Evolutionary conservation across 2,113 vertebrate species (phyloP), one percentile per base, ranked within the genome.

Genomic region (Anguilla rostrata): DNA sequence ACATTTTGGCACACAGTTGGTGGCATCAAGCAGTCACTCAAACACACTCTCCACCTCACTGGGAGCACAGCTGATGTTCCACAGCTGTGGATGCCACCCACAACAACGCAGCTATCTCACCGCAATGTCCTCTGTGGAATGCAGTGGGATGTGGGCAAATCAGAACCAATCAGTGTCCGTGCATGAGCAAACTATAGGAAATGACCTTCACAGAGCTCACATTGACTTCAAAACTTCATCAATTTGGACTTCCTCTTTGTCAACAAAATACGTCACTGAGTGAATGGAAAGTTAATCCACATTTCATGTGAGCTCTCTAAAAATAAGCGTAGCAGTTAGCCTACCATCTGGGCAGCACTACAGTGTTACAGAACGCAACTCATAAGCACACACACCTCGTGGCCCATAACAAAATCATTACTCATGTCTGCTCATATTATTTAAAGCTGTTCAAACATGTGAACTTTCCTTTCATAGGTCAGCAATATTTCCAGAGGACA

Each of bases 341-440:
- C 83, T 89, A 86, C 84, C 90, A 90, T 91, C 90, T 91, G 90
- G 89, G 84, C 87, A 80, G 89, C 90, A 88, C 88, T 88, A 87
- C 87, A 82, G 39, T 63, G 81, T 84, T 84, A 82, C 29, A 85
- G 84, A 85, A 84, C 84, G 87, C 82, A 85, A 81, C 3, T 83
- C 78, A 82, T 84, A 43, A 39, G 81, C 85, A 83, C 60, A 26
- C 60, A 75, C 71, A 75, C 71, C 71, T 75, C 34, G 71, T 34
- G n/a, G 71, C 71, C 87, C 83, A 22, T 78, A 79, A n/a, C 81
- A 78, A 85, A 56, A n/a, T 56, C 81, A 87, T 89, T 34, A 83
- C 75, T 83, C 60, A 41, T 81, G 80, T 75, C 78, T 81, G 85
- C 83, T 84, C 82, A 87, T 79, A 60, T 78, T 78, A 82, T 86